A percentile compares a stretch with the other conserved stretches of the same genome.
Evolutionary conservation across 2,888 invertebrate species (phyloP).

Genomic region (Eupithecia insigniata): DNA sequence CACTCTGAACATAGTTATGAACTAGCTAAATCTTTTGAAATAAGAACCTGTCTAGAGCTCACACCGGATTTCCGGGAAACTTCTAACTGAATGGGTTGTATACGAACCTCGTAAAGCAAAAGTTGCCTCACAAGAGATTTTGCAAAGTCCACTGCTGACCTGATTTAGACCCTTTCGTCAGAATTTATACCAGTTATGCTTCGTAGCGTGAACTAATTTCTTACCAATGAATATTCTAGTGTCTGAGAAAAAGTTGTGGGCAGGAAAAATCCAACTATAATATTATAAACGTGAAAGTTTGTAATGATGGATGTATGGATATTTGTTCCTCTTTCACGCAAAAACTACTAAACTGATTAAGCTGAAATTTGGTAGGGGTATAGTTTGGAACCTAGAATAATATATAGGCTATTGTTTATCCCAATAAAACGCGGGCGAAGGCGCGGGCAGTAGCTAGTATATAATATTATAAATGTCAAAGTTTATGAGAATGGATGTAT

Average conservation of each 20-base stretch:
- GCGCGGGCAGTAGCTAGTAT: too few species aligned
- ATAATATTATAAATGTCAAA: too few species aligned
- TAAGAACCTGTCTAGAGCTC: conserved; percentile 26
- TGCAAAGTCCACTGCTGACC: conserved; percentile 14
- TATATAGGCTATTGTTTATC: too few species aligned
- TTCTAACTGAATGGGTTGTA: conserved; percentile 28
- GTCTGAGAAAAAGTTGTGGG: conserved; percentile 19
- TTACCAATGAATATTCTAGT: conserved; percentile 29
- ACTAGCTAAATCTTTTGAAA: conserved; percentile 30
- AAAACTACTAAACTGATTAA: too few species aligned
- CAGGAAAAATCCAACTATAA: conserved; percentile 21
- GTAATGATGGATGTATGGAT: too few species aligned
- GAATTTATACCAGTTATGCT: conserved; percentile 16
- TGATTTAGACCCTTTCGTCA: conserved; percentile 17
- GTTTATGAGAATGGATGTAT: too few species aligned
- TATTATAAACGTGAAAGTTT: too few species aligned
- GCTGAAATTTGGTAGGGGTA: too few species aligned
- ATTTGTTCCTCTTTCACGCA: too few species aligned
- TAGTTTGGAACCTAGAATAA: too few species aligned
- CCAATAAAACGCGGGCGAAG: too few species aligned
- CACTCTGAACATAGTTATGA: conserved; percentile 31
- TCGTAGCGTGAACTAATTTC: conserved; percentile 21
- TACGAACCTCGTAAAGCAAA: conserved; percentile 22
- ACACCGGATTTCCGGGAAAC: conserved; percentile 22
- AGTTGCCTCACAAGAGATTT: conserved; percentile 18